Evolutionary conservation across 2,888 invertebrate genomes (phyloP).

Genomic region (Lepetodrilus schrolli): DNA sequence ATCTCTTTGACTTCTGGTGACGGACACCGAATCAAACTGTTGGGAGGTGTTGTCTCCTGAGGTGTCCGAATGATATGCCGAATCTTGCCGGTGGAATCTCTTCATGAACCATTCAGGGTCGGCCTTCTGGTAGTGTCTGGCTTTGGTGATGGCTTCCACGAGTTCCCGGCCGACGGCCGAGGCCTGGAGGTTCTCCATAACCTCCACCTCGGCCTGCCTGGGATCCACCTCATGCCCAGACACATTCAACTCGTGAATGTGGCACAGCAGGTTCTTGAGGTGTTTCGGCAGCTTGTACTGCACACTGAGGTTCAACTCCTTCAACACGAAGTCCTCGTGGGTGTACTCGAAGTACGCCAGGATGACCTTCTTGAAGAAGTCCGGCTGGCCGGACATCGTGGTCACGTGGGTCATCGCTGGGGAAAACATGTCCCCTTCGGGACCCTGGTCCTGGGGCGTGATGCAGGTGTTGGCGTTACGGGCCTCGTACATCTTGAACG

Average conservation of each 20-base stretch:
- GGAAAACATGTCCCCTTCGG: neutral
- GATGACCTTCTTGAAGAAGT: constrained; percentile 2
- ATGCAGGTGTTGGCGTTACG: neutral
- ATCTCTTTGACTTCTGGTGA: neutral
- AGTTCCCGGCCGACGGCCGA: neutral
- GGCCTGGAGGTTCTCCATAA: neutral
- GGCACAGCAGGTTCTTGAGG: constrained; percentile 1
- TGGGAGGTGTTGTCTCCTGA: too few relatives aligned
- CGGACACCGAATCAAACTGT: neutral
- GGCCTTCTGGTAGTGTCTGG: neutral
- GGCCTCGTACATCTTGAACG: constrained; percentile 13
- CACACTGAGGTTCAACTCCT: constrained; percentile 1
- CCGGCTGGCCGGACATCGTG: neutral
- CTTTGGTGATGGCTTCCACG: neutral
- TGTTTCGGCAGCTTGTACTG: constrained; percentile 25
- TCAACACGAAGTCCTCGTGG: neutral
- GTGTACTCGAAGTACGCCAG: constrained; percentile 13
- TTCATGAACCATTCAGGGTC: constrained; percentile 3
- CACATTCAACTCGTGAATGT: constrained; percentile 2
- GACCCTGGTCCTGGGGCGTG: neutral
- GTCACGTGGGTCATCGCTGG: constrained; percentile 6
- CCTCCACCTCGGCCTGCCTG: neutral
- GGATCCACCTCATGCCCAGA: neutral
- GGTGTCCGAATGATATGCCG: neutral
- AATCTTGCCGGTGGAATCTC: neutral